Conservation (phyloP, 2,113 vertebrate genomes). For the Poeciliopsis retropinna region DNA sequence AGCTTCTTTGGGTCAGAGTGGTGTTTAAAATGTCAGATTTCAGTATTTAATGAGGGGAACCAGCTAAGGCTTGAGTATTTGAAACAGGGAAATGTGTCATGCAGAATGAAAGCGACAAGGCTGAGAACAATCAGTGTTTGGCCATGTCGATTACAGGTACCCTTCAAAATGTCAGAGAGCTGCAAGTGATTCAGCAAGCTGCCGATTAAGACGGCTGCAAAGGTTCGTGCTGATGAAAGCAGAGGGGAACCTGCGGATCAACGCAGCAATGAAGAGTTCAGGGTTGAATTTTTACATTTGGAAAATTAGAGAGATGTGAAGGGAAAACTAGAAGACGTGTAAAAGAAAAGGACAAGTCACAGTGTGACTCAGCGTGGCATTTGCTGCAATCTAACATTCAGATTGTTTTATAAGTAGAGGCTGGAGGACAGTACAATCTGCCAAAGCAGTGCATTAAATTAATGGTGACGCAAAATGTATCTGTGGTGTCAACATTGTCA, state of each 20-base stretch:
- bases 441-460: neutral
- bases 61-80: neutral
- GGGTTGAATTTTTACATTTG: neutral
- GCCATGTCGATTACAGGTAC: conserved; percentile 48
- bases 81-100: conserved; percentile 8
- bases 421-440: neutral
- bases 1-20: neutral
- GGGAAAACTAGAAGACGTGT: neutral
- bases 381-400: conserved; percentile 7
- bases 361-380: neutral
- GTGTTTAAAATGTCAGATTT: conserved; percentile 15
- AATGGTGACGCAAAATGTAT: conserved; percentile 24
- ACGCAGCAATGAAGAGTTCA: neutral
- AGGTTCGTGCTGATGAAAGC: conserved; percentile 7
- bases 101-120: conserved; percentile 10
- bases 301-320: neutral
- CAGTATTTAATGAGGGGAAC: conserved; percentile 12
- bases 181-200: conserved; percentile 40
- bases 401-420: neutral
- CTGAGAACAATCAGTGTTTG: conserved; percentile 25
- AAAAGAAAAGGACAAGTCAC: neutral
- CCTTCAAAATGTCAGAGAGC: conserved; percentile 54
- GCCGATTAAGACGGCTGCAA: conserved; percentile 34
- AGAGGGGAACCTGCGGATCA: neutral
- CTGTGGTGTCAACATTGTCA: conserved; percentile 3